phyloP scores from a whole-genome alignment of 2,888 invertebrate species.

The Ennomos erosarius region DNA sequence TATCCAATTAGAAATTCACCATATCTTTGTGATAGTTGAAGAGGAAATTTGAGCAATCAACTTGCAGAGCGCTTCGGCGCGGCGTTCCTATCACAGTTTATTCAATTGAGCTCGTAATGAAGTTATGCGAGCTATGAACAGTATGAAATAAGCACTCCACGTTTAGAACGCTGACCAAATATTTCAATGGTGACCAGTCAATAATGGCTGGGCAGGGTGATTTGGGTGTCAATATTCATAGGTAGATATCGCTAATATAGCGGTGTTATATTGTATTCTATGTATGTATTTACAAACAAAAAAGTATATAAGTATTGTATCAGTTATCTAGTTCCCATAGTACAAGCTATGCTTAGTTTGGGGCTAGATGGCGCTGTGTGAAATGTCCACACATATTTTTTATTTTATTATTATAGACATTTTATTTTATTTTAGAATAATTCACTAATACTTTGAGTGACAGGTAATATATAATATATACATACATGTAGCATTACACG shows the following conservation, averaged over 20 bases:
- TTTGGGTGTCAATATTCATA: slow-evolving; percentile 22
- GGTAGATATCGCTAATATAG: not conserved
- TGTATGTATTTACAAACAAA: too few species aligned
- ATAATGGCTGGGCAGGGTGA: slow-evolving; percentile 19
- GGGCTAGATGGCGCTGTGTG: too few species aligned
- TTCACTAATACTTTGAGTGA: not conserved
- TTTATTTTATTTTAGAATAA: slow-evolving; percentile 1
- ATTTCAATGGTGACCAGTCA: slow-evolving; percentile 46
- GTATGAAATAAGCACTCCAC: slow-evolving; percentile 62
- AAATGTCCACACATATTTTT: too few species aligned
- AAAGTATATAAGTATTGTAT: too few species aligned
- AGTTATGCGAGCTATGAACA: slow-evolving; percentile 79
- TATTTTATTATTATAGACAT: too few species aligned
- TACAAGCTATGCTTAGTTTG: too few species aligned
- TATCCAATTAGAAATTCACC: slow-evolving; percentile 86
- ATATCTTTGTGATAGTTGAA: slow-evolving; percentile 85
- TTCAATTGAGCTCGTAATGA: slow-evolving; percentile 84
- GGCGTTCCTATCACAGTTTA: slow-evolving; percentile 83
- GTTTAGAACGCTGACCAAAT: slow-evolving; percentile 53
- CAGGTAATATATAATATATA: too few species aligned
- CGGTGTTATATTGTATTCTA: too few species aligned
- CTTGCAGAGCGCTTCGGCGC: slow-evolving; percentile 80
- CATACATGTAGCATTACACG: too few species aligned
- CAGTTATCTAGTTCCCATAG: too few species aligned
- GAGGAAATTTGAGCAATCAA: slow-evolving; percentile 85